These are phyloP conservation scores for Temnothorax rugatulus DNA, from an alignment of 2,888 invertebrate species.

Conservation along the genomic window DNA sequence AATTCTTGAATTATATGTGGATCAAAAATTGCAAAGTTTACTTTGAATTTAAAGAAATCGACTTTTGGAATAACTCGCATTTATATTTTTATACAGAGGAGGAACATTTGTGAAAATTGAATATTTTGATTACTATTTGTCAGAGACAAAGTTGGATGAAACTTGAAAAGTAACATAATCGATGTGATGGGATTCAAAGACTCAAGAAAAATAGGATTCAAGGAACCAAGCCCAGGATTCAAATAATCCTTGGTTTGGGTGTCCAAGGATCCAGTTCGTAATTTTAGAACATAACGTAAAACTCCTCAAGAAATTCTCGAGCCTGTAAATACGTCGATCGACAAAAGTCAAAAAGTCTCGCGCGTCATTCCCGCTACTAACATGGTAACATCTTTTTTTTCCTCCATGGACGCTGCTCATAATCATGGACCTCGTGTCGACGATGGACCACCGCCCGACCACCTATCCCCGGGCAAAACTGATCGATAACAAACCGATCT, in stretches of 20 bases:
- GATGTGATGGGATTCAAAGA: background rate
- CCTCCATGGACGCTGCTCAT: conserved; percentile 82
- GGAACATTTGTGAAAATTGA: background rate
- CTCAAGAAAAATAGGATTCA: background rate
- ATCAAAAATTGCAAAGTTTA: background rate
- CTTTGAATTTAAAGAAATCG: background rate
- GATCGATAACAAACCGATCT: conserved; percentile 48
- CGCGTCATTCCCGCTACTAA: conserved; percentile 74
- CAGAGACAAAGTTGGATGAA: background rate
- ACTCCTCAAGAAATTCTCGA: conserved; percentile 3
- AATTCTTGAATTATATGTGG: background rate
- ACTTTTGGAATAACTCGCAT: background rate
- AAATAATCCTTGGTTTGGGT: background rate
- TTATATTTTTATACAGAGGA: background rate
- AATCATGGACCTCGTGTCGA: conserved; percentile 73
- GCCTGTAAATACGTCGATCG: background rate
- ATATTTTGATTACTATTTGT: background rate
- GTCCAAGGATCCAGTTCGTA: background rate
- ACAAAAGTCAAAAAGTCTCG: conserved; percentile 27
- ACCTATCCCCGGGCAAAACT: conserved; percentile 41
- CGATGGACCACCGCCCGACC: conserved; percentile 73
- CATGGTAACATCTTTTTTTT: conserved; percentile 77
- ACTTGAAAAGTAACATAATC: background rate
- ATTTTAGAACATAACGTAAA: background rate
- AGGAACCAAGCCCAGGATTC: background rate